Evolutionary conservation across 2,888 invertebrate species (phyloP).

Genomic region (Cyrtodaria siliqua): DNA sequence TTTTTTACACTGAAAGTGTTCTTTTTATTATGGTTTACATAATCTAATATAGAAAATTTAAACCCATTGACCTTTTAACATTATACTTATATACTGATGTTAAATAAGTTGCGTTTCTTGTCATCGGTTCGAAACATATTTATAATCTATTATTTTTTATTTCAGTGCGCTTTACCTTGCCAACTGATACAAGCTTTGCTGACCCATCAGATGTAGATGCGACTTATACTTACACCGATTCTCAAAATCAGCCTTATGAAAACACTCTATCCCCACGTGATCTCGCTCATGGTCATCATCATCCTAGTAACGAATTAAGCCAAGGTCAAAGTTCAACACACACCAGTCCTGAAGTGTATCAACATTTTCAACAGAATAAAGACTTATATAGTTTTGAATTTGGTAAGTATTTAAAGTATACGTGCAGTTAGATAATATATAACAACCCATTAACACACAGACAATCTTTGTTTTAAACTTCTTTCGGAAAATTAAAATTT

Average conservation of each 20-base stretch:
- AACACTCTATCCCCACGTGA: constrained; percentile 1
- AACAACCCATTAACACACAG: too few relatives aligned
- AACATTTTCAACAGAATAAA: constrained; percentile 3
- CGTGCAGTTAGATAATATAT: too few relatives aligned
- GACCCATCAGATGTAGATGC: constrained; percentile 31
- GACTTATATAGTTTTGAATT: constrained; percentile 17
- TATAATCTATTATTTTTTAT: neutral
- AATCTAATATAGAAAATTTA: too few relatives aligned
- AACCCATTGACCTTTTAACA: too few relatives aligned
- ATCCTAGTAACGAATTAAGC: neutral
- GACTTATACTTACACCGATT: constrained; percentile 13
- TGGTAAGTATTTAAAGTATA: constrained; percentile 5
- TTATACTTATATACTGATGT: too few relatives aligned
- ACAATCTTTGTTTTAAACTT: too few relatives aligned
- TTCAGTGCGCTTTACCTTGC: constrained; percentile 40
- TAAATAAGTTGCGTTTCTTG: too few relatives aligned
- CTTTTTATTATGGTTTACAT: too few relatives aligned
- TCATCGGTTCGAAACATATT: too few relatives aligned
- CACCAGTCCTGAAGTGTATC: constrained; percentile 39
- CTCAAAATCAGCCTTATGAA: constrained; percentile 1
- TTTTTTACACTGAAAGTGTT: too few relatives aligned
- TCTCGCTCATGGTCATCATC: neutral
- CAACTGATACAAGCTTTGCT: constrained; percentile 12
- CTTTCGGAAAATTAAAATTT: too few relatives aligned
- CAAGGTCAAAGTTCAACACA: constrained; percentile 10